Percentiles rank a stretch among this genome's conserved stretches.
These are phyloP conservation scores for Riparia riparia DNA, from an alignment of 2,113 vertebrate genomes.

Conservation along the genomic window DNA sequence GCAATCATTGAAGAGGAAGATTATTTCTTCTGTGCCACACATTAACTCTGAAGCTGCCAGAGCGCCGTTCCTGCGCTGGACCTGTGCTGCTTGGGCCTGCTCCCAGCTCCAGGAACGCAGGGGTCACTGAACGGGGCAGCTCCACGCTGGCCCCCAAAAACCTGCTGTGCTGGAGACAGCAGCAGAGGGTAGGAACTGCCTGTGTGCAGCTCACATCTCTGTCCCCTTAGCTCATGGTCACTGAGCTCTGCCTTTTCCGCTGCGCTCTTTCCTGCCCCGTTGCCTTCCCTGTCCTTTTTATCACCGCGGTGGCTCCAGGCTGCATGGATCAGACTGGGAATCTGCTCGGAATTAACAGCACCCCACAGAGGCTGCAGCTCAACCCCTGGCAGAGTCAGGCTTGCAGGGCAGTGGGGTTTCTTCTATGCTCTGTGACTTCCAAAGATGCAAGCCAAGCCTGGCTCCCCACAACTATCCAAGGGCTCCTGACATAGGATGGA, in stretches of 20 bases:
- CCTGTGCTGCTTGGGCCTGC: neutral
- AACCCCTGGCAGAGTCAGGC: neutral
- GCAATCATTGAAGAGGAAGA: constrained; percentile 1
- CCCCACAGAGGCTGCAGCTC: neutral
- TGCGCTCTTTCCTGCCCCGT: neutral
- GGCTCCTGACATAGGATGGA: neutral
- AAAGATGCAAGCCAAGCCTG: neutral
- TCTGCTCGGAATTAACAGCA: constrained; percentile 31
- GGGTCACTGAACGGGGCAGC: neutral
- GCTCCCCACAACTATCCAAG: neutral
- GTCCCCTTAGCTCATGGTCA: neutral
- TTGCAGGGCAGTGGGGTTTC: neutral
- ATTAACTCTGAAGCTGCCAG: neutral
- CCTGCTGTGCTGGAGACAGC: neutral
- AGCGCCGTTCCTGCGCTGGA: fast-evolving
- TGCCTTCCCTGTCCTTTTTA: constrained; percentile 18
- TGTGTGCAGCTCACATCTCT: neutral
- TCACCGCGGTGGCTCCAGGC: neutral
- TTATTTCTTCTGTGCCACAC: neutral
- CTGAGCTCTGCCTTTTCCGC: neutral
- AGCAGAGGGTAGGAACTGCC: neutral
- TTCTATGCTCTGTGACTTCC: neutral
- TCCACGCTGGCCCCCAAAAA: fast-evolving
- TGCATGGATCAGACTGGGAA: neutral
- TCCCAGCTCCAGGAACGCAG: neutral